Evolutionary conservation across 2,888 invertebrate genomes (phyloP), one percentile per base, ranked within the genome.

Genomic region (Melanostoma scalare): DNA sequence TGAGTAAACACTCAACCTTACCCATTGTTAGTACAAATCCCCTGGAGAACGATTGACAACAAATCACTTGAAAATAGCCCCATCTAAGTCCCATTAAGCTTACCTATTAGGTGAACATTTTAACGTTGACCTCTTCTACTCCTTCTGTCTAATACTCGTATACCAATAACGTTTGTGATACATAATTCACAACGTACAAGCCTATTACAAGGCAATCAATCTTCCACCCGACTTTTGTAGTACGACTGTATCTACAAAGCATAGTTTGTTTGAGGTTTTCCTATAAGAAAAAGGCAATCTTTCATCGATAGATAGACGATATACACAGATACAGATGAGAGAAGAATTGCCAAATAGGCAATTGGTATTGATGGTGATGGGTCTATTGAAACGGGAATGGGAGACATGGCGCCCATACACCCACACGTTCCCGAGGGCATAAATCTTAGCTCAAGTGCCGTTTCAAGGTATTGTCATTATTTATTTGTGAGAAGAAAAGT

Each of bases 171-270:
- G 73, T 56, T 71, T 72, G 71, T 79, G 84, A 84, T 84, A 84
- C 69, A 84, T 79, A 84, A 84, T 84, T 84, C 84, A 84, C 61
- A 56, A 75, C 79, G 79, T 84, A 79, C 79, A 84, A 79, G 84
- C 84, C 84, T 84, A 84, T 84, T 84, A 84, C 84, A 84, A 79
- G 84, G 74, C 79, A 75, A 84, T 84, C 84, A 84, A 84, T 84
- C 84, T 84, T 84, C 74, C 79, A 55, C 36, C 65, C 67, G 74
- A 79, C 69, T 84, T 65, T 73, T 10, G 40, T 48, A 30, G 53
- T 52, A 69, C 10, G 77, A 73, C 73, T 53, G 68, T 77, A 73
- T 73, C 52, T 58, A 68, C 56, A 75, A 61, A 2, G 50, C 2
- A 6, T 9, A 38, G 38, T 63, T 73, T 82, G 82, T 74, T 74